Percentiles rank a stretch among this genome's conserved stretches.
Conservation (phyloP, 2,113 vertebrate genomes). For the Thermophis baileyi region DNA sequence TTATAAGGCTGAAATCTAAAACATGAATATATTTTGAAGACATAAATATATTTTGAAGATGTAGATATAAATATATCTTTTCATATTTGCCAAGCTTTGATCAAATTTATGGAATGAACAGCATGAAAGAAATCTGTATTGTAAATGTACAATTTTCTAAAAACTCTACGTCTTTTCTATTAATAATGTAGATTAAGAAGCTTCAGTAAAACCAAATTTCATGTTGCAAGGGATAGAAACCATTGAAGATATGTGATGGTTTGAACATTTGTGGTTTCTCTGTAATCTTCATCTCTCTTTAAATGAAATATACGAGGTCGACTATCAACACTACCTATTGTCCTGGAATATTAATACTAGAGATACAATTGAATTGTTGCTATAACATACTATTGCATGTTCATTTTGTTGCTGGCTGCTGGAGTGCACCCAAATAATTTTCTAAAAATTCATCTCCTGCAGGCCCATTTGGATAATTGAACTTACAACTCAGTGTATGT, state of each 20-base stretch:
- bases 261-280: background rate
- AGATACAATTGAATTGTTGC: background rate
- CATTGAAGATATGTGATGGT: background rate
- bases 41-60: too few species aligned
- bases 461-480: background rate
- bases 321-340: background rate
- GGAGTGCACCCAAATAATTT: background rate
- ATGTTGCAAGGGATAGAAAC: background rate
- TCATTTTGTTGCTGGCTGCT: background rate
- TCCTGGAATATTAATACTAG: background rate
- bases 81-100: background rate
- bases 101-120: background rate
- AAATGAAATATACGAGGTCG: background rate
- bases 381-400: background rate
- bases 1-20: background rate
- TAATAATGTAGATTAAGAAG: background rate
- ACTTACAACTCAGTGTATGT: background rate
- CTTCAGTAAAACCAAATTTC: background rate
- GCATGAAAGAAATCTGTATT: background rate
- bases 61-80: background rate
- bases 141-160: background rate
- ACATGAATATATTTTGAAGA: too few species aligned
- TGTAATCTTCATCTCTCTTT: background rate
- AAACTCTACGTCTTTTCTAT: background rate
- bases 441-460: background rate